Conservation (phyloP, 2,888 invertebrate genomes). For the Brachycybe producta region DNA sequence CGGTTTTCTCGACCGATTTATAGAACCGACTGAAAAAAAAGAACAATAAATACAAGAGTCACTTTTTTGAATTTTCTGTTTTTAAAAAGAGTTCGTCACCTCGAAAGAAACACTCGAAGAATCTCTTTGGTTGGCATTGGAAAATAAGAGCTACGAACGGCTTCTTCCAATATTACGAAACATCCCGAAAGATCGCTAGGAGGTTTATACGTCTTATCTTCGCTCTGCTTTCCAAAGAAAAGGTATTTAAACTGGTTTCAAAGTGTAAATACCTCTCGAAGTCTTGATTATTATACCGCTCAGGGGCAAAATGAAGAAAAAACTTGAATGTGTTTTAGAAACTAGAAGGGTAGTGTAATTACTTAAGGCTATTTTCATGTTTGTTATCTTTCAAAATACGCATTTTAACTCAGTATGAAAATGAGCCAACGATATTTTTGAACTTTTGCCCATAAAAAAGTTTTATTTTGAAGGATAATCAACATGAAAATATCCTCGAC, state of each 20-base stretch:
- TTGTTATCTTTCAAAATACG: too few species aligned
- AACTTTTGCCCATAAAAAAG: too few species aligned
- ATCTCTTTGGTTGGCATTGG: conserved; percentile 40
- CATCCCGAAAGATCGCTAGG: conserved; percentile 52
- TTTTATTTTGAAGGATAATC: too few species aligned
- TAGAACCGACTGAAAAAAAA: conserved; percentile 9
- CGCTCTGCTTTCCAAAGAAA: conserved; percentile 49
- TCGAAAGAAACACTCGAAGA: conserved; percentile 39
- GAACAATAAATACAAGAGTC: background rate
- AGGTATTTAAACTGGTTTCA: background rate
- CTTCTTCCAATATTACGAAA: conserved; percentile 43
- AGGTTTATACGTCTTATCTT: conserved; percentile 50
- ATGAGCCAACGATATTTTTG: too few species aligned
- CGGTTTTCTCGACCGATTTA: conserved; percentile 12
- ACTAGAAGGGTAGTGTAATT: too few species aligned
- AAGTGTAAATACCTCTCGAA: too few species aligned
- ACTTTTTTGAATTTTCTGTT: conserved; percentile 1
- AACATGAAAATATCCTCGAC: too few species aligned
- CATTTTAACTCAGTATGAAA: too few species aligned
- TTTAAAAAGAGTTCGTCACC: conserved; percentile 8
- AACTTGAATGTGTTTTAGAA: too few species aligned
- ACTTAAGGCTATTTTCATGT: too few species aligned
- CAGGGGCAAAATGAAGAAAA: too few species aligned
- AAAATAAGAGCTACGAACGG: conserved; percentile 42
- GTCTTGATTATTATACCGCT: too few species aligned